Percentiles rank a stretch among this genome's conserved stretches.
phyloP scores from a whole-genome alignment of 2,797 vertebrate genomes.

The Poeciliopsis gracilis region DNA sequence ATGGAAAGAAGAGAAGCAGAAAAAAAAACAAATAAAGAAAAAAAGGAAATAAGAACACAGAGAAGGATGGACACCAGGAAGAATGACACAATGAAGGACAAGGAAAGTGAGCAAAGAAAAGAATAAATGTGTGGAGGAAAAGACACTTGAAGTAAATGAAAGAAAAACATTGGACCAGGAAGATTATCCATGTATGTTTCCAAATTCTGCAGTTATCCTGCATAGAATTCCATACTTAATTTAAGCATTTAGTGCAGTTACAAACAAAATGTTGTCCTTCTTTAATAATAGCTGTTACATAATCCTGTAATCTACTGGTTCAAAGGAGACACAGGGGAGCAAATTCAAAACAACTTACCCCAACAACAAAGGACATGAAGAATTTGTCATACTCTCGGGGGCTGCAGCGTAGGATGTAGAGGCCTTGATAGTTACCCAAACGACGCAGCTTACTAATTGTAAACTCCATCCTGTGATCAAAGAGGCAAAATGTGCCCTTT shows the following conservation, averaged over 20 bases:
- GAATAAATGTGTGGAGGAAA: not conserved
- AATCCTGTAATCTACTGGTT: not conserved
- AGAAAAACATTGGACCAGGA: not conserved
- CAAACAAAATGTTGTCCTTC: not conserved
- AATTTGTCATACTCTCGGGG: constrained; percentile 95
- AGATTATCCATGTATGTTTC: not conserved
- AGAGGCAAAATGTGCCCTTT: constrained; percentile 27
- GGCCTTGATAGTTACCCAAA: constrained; percentile 88
- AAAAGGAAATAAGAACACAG: not conserved
- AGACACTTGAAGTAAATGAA: not conserved
- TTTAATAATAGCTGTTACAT: not conserved
- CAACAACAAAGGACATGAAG: constrained; percentile 94
- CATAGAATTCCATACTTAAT: not conserved
- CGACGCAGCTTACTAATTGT: constrained; percentile 89
- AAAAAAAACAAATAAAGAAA: not conserved
- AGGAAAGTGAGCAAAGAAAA: not conserved
- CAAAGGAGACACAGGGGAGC: not conserved
- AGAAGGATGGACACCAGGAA: not conserved
- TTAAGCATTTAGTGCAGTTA: not conserved
- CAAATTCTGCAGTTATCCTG: not conserved
- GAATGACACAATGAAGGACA: not conserved
- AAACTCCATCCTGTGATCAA: constrained; percentile 91
- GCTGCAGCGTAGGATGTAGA: constrained; percentile 93
- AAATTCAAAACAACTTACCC: constrained; percentile 79
- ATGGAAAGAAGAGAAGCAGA: not conserved